Evolutionary conservation across 2,797 vertebrate species (phyloP).

Genomic region (Emys orbicularis): DNA sequence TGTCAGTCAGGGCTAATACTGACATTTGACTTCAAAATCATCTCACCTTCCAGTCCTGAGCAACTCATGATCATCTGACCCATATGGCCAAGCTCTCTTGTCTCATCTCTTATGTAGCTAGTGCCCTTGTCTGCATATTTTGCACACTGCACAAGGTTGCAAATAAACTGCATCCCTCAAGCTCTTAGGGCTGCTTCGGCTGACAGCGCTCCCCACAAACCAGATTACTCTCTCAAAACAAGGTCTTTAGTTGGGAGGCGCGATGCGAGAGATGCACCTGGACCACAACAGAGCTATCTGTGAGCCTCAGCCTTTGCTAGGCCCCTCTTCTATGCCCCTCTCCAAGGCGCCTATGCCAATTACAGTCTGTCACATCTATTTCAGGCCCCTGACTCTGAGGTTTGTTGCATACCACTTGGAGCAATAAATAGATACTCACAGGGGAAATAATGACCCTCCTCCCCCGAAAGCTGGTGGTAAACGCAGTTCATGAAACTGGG

Average conservation of each 20-base stretch:
- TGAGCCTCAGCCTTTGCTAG: not conserved
- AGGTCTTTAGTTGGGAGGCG: not conserved
- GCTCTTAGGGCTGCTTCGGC: not conserved
- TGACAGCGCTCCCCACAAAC: not conserved
- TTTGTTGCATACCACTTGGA: slow-evolving; percentile 30
- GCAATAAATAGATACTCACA: slow-evolving; percentile 47
- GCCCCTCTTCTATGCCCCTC: slow-evolving; percentile 7
- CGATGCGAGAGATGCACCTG: slow-evolving; percentile 8
- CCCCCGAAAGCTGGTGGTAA: not conserved
- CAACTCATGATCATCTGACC: not conserved
- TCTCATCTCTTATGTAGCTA: not conserved
- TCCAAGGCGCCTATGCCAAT: slow-evolving; percentile 11
- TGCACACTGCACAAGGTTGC: not conserved
- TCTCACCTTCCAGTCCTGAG: not conserved
- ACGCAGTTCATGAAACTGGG: not conserved
- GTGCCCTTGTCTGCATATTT: accelerated
- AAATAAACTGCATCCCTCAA: not conserved
- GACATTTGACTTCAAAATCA: not conserved
- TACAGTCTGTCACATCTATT: slow-evolving; percentile 48
- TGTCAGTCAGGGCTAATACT: not conserved
- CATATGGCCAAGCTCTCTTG: not conserved
- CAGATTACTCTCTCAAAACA: accelerated
- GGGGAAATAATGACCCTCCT: not conserved
- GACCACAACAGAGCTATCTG: not conserved
- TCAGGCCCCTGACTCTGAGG: not conserved